A percentile compares a stretch with the other conserved stretches of the same genome.
Evolutionary conservation across 37 sponge, comb jelly and placozoan genomes (phyloP).

Genomic region (Spongilla lacustris): DNA sequence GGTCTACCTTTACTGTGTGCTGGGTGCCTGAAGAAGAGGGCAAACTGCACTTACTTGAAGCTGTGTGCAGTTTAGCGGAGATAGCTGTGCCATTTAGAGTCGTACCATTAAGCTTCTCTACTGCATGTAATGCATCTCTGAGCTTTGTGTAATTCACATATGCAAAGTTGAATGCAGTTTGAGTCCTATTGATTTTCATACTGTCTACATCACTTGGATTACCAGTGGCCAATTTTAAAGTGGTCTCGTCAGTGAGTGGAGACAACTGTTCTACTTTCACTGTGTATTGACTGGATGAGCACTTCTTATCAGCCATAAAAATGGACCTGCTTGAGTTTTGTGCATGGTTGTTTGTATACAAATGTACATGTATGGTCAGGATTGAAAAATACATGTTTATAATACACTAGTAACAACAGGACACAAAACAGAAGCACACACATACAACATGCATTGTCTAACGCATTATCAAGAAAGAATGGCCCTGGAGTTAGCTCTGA

Average conservation of each 20-base stretch:
- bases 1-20: constrained; percentile 2
- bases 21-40: neutral
- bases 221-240: neutral
- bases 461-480: too few relatives aligned
- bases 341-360: too few relatives aligned
- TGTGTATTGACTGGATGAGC: neutral
- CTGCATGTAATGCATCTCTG: neutral
- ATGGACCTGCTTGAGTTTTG: too few relatives aligned
- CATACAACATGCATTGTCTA: too few relatives aligned
- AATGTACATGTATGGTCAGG: too few relatives aligned
- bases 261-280: neutral
- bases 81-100: neutral
- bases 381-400: too few relatives aligned
- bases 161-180: neutral
- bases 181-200: neutral
- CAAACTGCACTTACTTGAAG: neutral
- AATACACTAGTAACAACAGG: too few relatives aligned
- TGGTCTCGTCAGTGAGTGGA: neutral
- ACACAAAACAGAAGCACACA: too few relatives aligned
- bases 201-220: neutral
- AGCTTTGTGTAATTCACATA: neutral
- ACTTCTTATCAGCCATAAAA: too few relatives aligned
- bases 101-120: neutral
- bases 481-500: too few relatives aligned
- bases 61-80: neutral